Conservation (phyloP, 2,113 vertebrate genomes). For the Chitala chitala region DNA sequence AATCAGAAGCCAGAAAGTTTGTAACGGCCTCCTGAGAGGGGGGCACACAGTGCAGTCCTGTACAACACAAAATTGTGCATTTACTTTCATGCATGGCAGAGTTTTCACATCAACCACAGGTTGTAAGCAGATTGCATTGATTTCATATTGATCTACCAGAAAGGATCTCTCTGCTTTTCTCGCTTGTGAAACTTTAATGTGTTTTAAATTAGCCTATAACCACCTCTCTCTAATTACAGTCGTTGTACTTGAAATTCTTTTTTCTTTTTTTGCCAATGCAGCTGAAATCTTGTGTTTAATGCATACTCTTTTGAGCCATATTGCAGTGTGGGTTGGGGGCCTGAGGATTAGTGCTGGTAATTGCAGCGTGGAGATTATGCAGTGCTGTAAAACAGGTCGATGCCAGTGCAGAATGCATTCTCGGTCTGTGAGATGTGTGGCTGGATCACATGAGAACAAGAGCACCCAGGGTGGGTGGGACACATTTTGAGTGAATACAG, state of each 20-base stretch:
- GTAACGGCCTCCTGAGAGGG: background rate
- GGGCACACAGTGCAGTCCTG: background rate
- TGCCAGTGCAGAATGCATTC: background rate
- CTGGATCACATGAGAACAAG: too few species aligned
- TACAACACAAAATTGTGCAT: background rate
- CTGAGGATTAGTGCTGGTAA: constrained; percentile 32
- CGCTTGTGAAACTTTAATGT: constrained; percentile 34
- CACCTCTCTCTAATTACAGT: constrained; percentile 40
- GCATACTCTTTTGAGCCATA: constrained; percentile 34
- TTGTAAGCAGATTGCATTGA: background rate
- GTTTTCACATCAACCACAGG: background rate
- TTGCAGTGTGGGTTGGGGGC: background rate
- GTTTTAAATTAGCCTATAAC: constrained; percentile 42
- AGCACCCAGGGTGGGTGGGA: too few species aligned
- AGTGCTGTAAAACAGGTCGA: constrained; percentile 29
- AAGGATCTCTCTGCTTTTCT: background rate
- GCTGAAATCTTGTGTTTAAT: constrained; percentile 31
- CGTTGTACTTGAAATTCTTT: constrained; percentile 24
- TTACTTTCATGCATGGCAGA: background rate
- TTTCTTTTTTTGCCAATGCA: constrained; percentile 33
- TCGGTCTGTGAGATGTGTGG: too few species aligned
- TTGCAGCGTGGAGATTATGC: constrained; percentile 20
- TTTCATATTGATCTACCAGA: background rate
- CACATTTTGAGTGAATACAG: too few species aligned
- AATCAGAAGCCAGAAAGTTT: background rate